Evolutionary conservation across 1,140 invertebrate species (phyloP).

Genomic region (Probaryconus sp.): DNA sequence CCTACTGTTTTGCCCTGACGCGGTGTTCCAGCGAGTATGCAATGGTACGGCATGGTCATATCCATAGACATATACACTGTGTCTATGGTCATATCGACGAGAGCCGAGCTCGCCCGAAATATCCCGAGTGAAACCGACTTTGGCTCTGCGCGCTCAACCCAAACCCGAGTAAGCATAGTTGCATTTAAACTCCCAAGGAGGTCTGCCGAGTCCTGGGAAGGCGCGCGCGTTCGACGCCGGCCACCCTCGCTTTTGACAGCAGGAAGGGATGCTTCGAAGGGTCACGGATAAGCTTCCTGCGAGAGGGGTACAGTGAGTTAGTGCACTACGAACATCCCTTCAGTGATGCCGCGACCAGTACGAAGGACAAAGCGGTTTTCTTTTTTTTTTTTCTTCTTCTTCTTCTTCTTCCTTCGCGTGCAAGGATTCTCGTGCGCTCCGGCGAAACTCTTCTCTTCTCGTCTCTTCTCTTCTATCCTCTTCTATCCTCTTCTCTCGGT

Average conservation of each 20-base stretch:
- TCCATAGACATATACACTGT: constrained; percentile 72
- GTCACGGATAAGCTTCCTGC: constrained; percentile 35
- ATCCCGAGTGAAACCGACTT: constrained; percentile 67
- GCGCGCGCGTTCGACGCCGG: constrained; percentile 50
- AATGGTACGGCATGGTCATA: constrained; percentile 65
- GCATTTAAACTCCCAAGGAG: constrained; percentile 72
- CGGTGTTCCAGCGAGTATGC: not conserved
- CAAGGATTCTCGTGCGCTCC: constrained; percentile 6
- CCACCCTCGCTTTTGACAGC: constrained; percentile 45
- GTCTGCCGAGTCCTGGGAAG: constrained; percentile 64
- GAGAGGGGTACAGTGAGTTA: constrained; percentile 34
- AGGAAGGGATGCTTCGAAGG: constrained; percentile 39
- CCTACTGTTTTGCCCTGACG: constrained; percentile 47
- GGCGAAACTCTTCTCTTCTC: too few species aligned
- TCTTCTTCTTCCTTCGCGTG: constrained; percentile 31
- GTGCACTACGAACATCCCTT: constrained; percentile 23
- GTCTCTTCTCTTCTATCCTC: too few species aligned
- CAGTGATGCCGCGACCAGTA: constrained; percentile 32
- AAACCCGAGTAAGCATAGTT: constrained; percentile 72
- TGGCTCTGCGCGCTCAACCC: constrained; percentile 71
- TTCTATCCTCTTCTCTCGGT: constrained; percentile 11
- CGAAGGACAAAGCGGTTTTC: constrained; percentile 35
- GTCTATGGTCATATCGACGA: constrained; percentile 75
- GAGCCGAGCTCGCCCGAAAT: constrained; percentile 68
- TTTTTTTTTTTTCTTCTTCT: too few species aligned